These are phyloP conservation scores for Drosophila sordidula DNA, from an alignment of 2,888 invertebrate genomes.

Conservation along the genomic window DNA sequence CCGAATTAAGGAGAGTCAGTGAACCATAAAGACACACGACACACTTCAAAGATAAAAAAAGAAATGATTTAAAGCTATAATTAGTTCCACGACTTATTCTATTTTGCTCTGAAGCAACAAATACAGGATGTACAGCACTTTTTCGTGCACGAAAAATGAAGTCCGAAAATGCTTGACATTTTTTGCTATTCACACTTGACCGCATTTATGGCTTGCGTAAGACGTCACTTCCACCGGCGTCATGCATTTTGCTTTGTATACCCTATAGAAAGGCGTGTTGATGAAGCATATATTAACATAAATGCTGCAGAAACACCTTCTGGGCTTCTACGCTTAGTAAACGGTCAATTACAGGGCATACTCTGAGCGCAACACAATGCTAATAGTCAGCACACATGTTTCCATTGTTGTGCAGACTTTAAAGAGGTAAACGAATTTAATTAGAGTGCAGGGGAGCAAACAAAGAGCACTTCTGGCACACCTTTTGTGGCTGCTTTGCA, in stretches of 20 bases:
- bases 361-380: neutral
- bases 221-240: conserved; percentile 14
- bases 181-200: conserved; percentile 30
- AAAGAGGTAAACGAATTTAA: conserved; percentile 16
- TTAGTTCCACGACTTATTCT: conserved; percentile 9
- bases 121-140: neutral
- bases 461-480: conserved; percentile 1
- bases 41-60: conserved; percentile 1
- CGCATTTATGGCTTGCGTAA: conserved; percentile 15
- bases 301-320: neutral
- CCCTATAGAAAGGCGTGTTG: neutral
- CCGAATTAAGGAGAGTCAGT: conserved; percentile 54
- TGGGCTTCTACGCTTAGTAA: too few relatives aligned
- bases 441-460: conserved; percentile 18
- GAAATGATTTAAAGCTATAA: conserved; percentile 2
- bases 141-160: conserved; percentile 1
- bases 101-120: neutral
- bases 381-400: conserved; percentile 2
- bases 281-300: neutral
- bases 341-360: conserved; percentile 1
- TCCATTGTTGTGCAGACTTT: conserved; percentile 10
- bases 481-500: conserved; percentile 4
- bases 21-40: conserved; percentile 43
- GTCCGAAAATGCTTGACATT: conserved; percentile 14
- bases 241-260: conserved; percentile 10